These are phyloP conservation scores for Balaenoptera acutorostrata DNA, from an alignment of 2,113 vertebrate genomes.

Conservation along the genomic window DNA sequence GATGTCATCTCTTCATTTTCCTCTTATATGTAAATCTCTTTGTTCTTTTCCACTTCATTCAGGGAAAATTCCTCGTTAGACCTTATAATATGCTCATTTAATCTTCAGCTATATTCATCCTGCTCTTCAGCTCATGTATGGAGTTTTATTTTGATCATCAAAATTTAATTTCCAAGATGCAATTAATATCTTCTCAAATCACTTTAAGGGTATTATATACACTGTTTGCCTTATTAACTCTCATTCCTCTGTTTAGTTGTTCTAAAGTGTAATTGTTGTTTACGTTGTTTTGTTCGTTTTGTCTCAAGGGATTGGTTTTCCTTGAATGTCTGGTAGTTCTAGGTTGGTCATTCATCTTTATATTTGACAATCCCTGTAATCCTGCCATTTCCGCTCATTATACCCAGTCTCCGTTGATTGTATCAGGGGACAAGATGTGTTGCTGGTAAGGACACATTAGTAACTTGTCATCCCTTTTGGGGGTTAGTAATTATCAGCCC, in stretches of 20 bases:
- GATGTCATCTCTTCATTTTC: background rate
- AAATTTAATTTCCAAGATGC: background rate
- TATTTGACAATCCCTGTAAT: background rate
- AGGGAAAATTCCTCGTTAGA: background rate
- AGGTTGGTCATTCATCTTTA: background rate
- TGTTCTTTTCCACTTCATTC: background rate
- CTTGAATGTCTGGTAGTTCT: background rate
- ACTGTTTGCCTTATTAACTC: background rate
- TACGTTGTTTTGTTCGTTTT: background rate
- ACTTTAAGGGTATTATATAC: background rate
- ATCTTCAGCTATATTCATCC: background rate
- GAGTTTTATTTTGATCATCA: background rate
- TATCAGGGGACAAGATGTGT: background rate
- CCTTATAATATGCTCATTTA: background rate
- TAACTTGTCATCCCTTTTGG: background rate
- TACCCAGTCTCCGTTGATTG: background rate
- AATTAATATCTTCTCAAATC: background rate
- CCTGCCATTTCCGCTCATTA: background rate
- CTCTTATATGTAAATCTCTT: background rate
- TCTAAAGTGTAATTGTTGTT: background rate
- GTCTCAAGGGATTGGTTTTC: background rate
- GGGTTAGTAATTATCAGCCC: background rate
- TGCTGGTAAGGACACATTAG: background rate
- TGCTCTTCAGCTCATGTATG: background rate
- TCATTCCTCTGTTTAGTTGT: background rate